Evolutionary conservation across 2,888 invertebrate species (phyloP), one percentile per base, ranked within the genome.

Genomic region (Portevinia maculata): DNA sequence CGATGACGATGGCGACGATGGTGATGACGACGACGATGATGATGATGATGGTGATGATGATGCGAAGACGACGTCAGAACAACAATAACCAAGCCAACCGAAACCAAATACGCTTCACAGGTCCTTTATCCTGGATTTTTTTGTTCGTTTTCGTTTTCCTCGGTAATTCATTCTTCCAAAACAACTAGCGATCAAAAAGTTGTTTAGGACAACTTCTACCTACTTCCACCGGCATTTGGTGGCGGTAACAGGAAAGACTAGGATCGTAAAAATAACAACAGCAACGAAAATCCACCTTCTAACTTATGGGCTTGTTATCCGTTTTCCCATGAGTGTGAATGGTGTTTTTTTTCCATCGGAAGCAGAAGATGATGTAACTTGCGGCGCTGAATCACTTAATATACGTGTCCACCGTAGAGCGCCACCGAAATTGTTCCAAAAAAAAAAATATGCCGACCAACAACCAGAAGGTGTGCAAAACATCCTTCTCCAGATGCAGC

Each of bases 361-460:
- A 74, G 79, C 75, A 64, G 78, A 83, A 83, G 83, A 83, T 83
- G 78, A 83, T 78, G 78, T 83, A 71, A 83, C 67, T 55, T 65
- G 62, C 65, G 67, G 60, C 71, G 60, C 50, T 67, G 78, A 78
- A 83, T 71, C 83, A 78, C 71, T 78, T 83, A 83, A 79, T 75
- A 75, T 67, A 65, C 71, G 71, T 71, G 81, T 73, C 73, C 71
- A 78, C 30, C 65, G 81, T 67, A 60, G 65, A 64, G 83, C 83
- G 83, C 78, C 83, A 83, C 73, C 53, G 24, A 78, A 76, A 71
- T 57, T 19, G 59, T 53, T 39, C 30, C 15, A 13, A 6, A 50
- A 34, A 1, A 32, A 39, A 11, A 48, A 34, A 28, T 41, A 41
- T 8, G 13, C 28, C 7, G n/a, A 13, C 9, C 41, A 34, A 11